Conservation (phyloP, 2,113 vertebrate genomes). For the Thamnaconus septentrionalis region DNA sequence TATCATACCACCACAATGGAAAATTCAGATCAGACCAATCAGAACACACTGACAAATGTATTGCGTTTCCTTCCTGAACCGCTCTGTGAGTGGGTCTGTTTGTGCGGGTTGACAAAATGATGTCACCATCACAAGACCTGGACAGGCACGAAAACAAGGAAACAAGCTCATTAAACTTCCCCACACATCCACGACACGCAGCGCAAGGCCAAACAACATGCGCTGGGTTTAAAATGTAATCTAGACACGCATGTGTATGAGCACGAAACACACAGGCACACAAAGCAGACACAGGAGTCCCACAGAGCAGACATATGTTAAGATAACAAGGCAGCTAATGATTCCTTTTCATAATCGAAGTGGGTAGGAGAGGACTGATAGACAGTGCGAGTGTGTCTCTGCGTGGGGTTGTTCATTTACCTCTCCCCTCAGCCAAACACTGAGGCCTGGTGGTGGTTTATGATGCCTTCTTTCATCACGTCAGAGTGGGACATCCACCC, state of each 20-base stretch:
- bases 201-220: background rate
- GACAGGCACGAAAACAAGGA: slow-evolving; percentile 48
- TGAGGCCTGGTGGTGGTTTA: slow-evolving; percentile 4
- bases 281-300: background rate
- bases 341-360: too few species aligned
- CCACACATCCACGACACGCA: slow-evolving; percentile 12
- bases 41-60: too few species aligned
- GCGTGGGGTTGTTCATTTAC: slow-evolving; percentile 46
- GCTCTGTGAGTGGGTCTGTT: background rate
- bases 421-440: slow-evolving; percentile 4
- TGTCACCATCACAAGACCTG: slow-evolving; percentile 25
- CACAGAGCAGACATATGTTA: background rate
- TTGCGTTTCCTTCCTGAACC: background rate
- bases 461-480: slow-evolving; percentile 31
- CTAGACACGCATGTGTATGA: background rate
- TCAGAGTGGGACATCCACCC: slow-evolving; percentile 24
- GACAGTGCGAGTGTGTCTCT: background rate
- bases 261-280: too few species aligned
- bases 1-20: too few species aligned
- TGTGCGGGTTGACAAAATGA: slow-evolving; percentile 6
- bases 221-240: background rate
- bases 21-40: too few species aligned
- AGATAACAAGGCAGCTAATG: background rate
- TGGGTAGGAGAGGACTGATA: slow-evolving; percentile 10
- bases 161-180: slow-evolving; percentile 31